Base-by-base conservation (phyloP, 1,140 invertebrate genomes). In the Laupala kohalensis region DNA sequence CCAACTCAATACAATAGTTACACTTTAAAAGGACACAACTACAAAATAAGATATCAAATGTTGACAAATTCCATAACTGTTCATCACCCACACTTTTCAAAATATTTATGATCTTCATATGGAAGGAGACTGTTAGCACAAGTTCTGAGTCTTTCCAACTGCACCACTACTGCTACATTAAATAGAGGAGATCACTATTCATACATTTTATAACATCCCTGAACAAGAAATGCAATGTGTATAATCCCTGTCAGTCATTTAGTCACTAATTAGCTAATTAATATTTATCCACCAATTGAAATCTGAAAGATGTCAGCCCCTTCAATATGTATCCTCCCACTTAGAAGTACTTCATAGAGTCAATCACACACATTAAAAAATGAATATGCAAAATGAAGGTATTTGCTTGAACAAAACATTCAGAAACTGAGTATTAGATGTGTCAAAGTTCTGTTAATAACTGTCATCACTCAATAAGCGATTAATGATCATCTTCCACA, bases 401-500 rank as follows among this genome's bases (percentile, higher is more conserved):
- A 19, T 53, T 19, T 19, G 9, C 19, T 53, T 53, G 9, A 53
- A 53, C 9, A 53, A 4, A 53, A 2, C 9, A 13, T 53, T 53
- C 37, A 53, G 19, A n/a, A n/a, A n/a, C n/a, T n/a, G n/a, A n/a
- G n/a, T n/a, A n/a, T n/a, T n/a, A n/a, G n/a, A n/a, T n/a, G n/a
- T n/a, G n/a, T n/a, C 37, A 53, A 2, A 53, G 37, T 19, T 53
- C 37, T 53, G 37, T 53, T 53, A 53, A 53, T 19, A 53, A 53
- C 37, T 53, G 9, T 19, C 37, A 9, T 53, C 37, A 53, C 37
- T 13, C 37, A 53, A 71, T 27, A 74, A n/a, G n/a, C n/a, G n/a
- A n/a, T n/a, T 77, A 75, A 76, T 85, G 82, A 76, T 84, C 82
- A 72, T 86, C 84, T 77, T 86, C 86, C 73, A 88, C 83, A 78